Evolutionary conservation across 2,113 vertebrate genomes (phyloP), one percentile per base, ranked within the genome.

Genomic region (Cebidichthys violaceus): DNA sequence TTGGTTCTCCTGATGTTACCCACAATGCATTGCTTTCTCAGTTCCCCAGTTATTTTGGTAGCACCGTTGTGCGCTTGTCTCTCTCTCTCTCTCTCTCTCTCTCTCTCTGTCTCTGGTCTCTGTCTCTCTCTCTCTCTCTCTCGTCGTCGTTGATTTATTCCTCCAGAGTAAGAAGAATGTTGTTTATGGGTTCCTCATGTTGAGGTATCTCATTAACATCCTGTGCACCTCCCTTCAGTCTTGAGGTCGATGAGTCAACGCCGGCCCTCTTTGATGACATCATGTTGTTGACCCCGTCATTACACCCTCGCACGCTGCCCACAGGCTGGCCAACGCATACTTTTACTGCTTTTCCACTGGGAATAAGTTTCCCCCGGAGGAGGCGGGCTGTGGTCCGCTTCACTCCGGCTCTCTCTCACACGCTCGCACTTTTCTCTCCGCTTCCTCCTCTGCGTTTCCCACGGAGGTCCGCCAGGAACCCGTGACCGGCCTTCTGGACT

Each of bases 201-300:
- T 37, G 86, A 89, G 80, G 71, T 69, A 80, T 88, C 67, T 88
- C 84, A 85, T 90, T 91, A 89, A 94, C 90, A 94, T 93, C 92
- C 79, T 88, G 59, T 72, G 78, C 73, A 70, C 82, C 84, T 91
- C 90, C 85, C 78, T 87, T 6, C 5, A 33, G 70, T 86, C 89
- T 92, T 92, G 88, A 92, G 89, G 93, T 90, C 70, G 80, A 78
- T 94, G 93, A 95, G 87, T 94, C 94, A 94, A 94, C 82, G 43
- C 84, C 52, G 92, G 84, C 90, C 85, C 84, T 89, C 92, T 94
- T 91, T 94, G 94, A 95, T 95, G 94, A 95, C 92, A 87, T 94
- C 94, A 95, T 84, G 92, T 92, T 92, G 83, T 89, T 35, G 93
- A 95, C 93, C 94, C 92, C 88, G 37, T 94, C 87, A 94, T 95